These are phyloP conservation scores for Dolomedes plantarius DNA, from an alignment of 2,888 invertebrate species.

Conservation along the genomic window DNA sequence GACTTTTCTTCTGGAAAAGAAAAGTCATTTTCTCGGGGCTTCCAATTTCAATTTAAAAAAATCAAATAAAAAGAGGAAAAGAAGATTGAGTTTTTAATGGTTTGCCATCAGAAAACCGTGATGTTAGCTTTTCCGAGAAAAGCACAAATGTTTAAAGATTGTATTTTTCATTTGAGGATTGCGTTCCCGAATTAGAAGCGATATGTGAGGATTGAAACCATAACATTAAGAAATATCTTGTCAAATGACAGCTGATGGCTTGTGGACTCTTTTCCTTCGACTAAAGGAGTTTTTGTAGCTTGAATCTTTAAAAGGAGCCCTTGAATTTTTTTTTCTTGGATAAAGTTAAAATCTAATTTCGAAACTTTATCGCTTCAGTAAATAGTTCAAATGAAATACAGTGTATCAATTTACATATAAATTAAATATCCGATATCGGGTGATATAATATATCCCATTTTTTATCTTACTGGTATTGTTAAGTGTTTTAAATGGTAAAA, in stretches of 20 bases:
- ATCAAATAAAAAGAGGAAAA: constrained; percentile 1
- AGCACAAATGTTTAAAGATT: constrained; percentile 45
- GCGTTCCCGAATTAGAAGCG: not conserved
- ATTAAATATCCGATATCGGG: no score
- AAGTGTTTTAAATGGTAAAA: no score
- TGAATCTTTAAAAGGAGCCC: no score
- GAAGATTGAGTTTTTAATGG: constrained; percentile 48
- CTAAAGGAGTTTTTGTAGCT: no score
- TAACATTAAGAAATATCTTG: not conserved
- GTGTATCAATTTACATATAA: no score
- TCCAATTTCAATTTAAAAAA: constrained; percentile 49
- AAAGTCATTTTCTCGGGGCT: constrained; percentile 38
- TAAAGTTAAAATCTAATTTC: no score
- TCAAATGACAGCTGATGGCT: not conserved
- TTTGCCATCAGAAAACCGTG: constrained; percentile 50
- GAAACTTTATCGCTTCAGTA: no score
- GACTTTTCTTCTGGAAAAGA: constrained; percentile 18
- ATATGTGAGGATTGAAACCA: not conserved
- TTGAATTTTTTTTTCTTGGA: no score
- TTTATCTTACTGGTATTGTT: no score
- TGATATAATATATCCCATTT: no score
- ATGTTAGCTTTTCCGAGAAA: constrained; percentile 20
- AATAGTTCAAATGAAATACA: no score
- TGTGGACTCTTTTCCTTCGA: no score
- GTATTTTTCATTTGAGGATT: constrained; percentile 20